Conservation (phyloP, 2,113 vertebrate species). For the Ascaphus truei region DNA sequence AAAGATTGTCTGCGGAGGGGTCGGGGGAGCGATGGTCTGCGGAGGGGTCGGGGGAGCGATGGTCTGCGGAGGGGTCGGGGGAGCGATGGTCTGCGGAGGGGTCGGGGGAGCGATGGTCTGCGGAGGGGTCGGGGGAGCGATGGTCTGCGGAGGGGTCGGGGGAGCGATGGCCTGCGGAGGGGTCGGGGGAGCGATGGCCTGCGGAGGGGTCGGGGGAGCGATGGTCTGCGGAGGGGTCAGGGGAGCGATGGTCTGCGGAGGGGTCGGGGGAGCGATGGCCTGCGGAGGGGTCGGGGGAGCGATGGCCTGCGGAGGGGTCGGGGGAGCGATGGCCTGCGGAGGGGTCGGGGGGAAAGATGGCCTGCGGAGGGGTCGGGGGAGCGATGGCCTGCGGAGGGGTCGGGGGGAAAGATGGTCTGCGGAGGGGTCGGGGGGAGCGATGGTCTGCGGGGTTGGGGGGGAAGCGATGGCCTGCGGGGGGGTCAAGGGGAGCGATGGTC, state of each 20-base stretch:
- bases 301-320: too few relatives aligned
- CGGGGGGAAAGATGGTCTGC: background rate
- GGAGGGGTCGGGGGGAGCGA: background rate
- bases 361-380: background rate
- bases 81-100: background rate
- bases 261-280: background rate
- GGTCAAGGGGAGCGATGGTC: background rate
- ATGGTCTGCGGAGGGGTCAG: background rate
- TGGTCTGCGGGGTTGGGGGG: background rate
- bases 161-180: background rate
- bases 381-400: background rate
- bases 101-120: too few relatives aligned
- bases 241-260: background rate
- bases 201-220: background rate
- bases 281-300: background rate
- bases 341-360: background rate
- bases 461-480: background rate
- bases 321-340: too few relatives aligned
- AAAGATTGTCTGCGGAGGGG: background rate
- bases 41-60: background rate
- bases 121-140: too few relatives aligned
- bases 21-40: background rate
- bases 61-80: background rate
- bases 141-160: background rate
- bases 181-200: background rate